phyloP scores from a whole-genome alignment of 92 coral and sea anemone genomes.

The Porites cylindrica region DNA sequence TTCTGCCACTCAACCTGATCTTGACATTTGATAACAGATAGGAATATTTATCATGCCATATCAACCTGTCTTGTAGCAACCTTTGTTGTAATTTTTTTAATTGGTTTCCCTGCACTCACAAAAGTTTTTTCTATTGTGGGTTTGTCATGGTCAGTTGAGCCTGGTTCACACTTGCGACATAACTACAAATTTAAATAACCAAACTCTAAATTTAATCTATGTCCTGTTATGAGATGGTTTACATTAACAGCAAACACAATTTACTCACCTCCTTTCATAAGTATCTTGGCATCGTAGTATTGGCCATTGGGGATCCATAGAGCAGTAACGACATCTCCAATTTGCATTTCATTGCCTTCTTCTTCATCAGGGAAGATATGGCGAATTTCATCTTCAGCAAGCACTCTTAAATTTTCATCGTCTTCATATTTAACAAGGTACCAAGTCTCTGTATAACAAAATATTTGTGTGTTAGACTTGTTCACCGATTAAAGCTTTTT shows the following conservation, averaged over 20 bases:
- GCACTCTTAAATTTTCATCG: conserved; percentile 27
- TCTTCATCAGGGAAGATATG: conserved; percentile 33
- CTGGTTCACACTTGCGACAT: too few species aligned
- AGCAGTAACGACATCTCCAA: conserved; percentile 56
- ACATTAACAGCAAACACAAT: background rate
- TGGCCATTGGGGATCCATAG: conserved; percentile 60
- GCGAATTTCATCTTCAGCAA: conserved; percentile 18
- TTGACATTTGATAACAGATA: conserved; percentile 6
- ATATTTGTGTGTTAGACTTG: background rate
- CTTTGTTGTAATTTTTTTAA: too few species aligned
- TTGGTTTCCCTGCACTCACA: too few species aligned
- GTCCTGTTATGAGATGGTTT: background rate
- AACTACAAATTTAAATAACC: background rate
- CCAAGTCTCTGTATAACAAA: conserved; percentile 38
- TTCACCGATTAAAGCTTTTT: too few species aligned
- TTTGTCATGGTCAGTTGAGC: too few species aligned
- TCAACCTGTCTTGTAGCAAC: too few species aligned
- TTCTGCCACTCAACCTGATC: conserved; percentile 5
- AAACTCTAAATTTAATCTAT: too few species aligned
- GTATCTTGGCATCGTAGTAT: conserved; percentile 51
- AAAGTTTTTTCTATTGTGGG: too few species aligned
- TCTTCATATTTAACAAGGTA: conserved; percentile 48
- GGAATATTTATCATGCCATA: too few species aligned
- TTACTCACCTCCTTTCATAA: conserved; percentile 42
- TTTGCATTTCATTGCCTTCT: conserved; percentile 18